Evolutionary conservation across 2,888 invertebrate genomes (phyloP).

Genomic region (Nycteola revayana): DNA sequence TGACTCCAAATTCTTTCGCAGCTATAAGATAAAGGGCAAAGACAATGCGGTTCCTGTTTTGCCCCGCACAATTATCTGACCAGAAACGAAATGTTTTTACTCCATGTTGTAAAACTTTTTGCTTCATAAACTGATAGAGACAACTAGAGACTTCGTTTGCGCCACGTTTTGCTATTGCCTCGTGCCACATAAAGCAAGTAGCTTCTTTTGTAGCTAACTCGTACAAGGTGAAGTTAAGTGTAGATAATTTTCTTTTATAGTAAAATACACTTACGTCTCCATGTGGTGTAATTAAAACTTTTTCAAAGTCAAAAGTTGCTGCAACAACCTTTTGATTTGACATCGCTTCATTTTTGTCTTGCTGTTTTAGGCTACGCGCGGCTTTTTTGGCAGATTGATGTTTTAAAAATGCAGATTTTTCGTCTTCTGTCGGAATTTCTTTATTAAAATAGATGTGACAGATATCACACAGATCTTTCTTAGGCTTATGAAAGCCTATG

Average conservation of each 20-base stretch:
- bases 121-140: slow-evolving; percentile 3
- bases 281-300: slow-evolving; percentile 8
- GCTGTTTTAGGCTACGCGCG: neutral
- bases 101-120: slow-evolving; percentile 4
- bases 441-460: slow-evolving; percentile 2
- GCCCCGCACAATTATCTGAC: slow-evolving; percentile 8
- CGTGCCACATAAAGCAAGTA: slow-evolving; percentile 9
- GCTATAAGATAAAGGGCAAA: slow-evolving; percentile 6
- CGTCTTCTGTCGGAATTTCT: neutral
- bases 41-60: slow-evolving; percentile 5
- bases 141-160: slow-evolving; percentile 7
- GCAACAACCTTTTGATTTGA: neutral
- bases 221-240: slow-evolving; percentile 12
- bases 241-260: slow-evolving; percentile 13
- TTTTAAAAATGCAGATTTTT: neutral
- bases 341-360: neutral
- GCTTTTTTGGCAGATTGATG: slow-evolving; percentile 1
- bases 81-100: slow-evolving; percentile 5
- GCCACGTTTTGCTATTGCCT: slow-evolving; percentile 6
- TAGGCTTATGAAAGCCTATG: slow-evolving; percentile 5
- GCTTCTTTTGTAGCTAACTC: slow-evolving; percentile 4
- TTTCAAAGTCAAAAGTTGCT: slow-evolving; percentile 10
- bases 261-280: slow-evolving; percentile 15
- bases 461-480: slow-evolving; percentile 6
- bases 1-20: slow-evolving; percentile 6